These are phyloP conservation scores for Chironex yamaguchii DNA, from an alignment of 30 jellyfish, hydroid and myxozoan genomes.

Conservation along the genomic window DNA sequence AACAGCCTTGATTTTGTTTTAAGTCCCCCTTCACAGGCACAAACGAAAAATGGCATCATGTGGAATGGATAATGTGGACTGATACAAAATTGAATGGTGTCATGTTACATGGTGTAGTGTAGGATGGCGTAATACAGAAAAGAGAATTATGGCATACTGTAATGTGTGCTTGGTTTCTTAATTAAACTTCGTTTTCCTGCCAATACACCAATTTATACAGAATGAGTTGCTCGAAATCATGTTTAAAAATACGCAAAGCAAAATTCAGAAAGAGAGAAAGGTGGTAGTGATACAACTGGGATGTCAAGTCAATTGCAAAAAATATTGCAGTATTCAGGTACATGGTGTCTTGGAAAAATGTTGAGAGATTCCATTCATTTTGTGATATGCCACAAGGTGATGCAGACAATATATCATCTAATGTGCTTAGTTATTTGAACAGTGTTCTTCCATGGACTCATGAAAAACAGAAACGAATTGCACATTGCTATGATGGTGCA, in stretches of 20 bases:
- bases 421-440: constrained; percentile 11
- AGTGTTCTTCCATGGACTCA: constrained; percentile 18
- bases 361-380: constrained; percentile 44
- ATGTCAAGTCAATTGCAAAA: background rate
- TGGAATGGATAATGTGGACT: too few species aligned
- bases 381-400: background rate
- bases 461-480: constrained; percentile 15
- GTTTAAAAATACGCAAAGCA: constrained; percentile 4
- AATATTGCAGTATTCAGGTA: constrained; percentile 52
- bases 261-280: background rate
- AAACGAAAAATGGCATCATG: too few species aligned
- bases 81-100: too few species aligned
- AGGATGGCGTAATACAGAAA: too few species aligned
- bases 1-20: constrained; percentile 13
- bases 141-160: too few species aligned
- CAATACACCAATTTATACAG: constrained; percentile 29
- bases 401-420: constrained; percentile 28
- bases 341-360: constrained; percentile 13
- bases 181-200: too few species aligned
- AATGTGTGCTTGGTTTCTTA: too few species aligned
- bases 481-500: constrained; percentile 70
- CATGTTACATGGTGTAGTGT: too few species aligned
- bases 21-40: constrained; percentile 30
- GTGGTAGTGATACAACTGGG: constrained; percentile 36
- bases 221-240: constrained; percentile 49